Evolutionary conservation across 2,797 vertebrate genomes (phyloP), one percentile per base, ranked within the genome.

Genomic region (Pipistrellus pipistrellus): DNA sequence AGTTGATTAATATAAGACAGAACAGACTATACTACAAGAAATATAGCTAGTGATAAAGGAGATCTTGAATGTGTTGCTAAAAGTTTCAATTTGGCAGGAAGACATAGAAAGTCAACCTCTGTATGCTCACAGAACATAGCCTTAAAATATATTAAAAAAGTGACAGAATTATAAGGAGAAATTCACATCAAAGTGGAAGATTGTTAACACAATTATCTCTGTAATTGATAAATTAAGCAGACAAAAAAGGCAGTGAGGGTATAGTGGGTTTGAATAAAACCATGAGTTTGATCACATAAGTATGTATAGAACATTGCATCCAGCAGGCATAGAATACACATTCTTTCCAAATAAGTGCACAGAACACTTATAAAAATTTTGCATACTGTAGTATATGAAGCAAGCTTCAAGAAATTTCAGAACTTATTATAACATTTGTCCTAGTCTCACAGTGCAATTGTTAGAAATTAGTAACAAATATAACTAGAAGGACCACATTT

Each of bases 101-200:
- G 62, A 72, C 32, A 86, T 15, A 85, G 89, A 87, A 93, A 82
- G 48, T 88, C 27, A 89, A 86, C 73, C 3, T 48, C 51, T 75
- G 6, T n/a, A 78, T 35, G 27, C 10, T 46, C 41, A 51, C 35
- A 69, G 30, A 86, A 62, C 8, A 76, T 38, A 85, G 68, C 5
- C 14, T 83, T 81, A 90, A 91, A 92, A 92, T 32, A 88, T 21
- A 73, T 30, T 41, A 7, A 69, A 85, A 93, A 86, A 88, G 27
- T 32, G 25, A 62, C 11, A 55, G 71, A 75, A 83, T 71, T 82
- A 17, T 17, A 88, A 27, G 30, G 13, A 88, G 17, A 93, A 78
- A 48, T n/a, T 88, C 32, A 57, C 0, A 62, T 53, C 59, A 68
- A 86, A 75, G 18, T 20, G 10, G 14, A 51, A 73, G 55, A 53